Conservation (phyloP, 2,113 vertebrate genomes). For the Vidua macroura region DNA sequence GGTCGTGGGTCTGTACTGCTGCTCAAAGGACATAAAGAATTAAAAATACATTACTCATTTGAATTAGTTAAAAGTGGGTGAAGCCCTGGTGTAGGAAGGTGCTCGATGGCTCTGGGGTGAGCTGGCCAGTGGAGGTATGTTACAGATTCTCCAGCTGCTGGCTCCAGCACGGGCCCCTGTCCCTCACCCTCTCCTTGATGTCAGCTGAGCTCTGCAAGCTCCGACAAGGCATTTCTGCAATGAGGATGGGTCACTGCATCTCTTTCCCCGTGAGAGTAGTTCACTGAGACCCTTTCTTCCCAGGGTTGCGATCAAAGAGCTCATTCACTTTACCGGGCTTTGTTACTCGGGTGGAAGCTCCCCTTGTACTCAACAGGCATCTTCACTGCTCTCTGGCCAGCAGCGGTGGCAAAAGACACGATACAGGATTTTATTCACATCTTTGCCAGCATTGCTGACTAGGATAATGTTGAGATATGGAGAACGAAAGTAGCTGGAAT, state of each 20-base stretch:
- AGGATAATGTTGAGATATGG: background rate
- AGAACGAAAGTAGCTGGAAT: background rate
- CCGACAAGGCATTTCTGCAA: background rate
- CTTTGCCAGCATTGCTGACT: background rate
- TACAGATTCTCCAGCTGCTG: background rate
- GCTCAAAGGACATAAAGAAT: background rate
- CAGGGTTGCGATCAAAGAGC: conserved; percentile 2
- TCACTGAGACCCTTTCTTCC: background rate
- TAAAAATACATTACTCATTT: background rate
- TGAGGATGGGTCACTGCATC: conserved; percentile 28
- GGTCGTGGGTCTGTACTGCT: background rate
- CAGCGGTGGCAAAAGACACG: background rate
- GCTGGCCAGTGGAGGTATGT: background rate
- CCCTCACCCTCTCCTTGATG: background rate
- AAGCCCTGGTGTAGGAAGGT: background rate
- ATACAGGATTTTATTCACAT: background rate
- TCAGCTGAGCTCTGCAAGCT: background rate
- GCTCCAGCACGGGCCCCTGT: background rate
- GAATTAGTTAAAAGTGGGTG: background rate
- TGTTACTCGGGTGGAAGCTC: background rate
- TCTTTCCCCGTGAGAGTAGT: background rate
- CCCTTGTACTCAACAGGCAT: background rate
- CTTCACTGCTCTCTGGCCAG: background rate
- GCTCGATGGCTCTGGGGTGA: background rate
- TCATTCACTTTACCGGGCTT: background rate